phyloP scores from a whole-genome alignment of 2,888 invertebrate species.

The Melanargia galathea region DNA sequence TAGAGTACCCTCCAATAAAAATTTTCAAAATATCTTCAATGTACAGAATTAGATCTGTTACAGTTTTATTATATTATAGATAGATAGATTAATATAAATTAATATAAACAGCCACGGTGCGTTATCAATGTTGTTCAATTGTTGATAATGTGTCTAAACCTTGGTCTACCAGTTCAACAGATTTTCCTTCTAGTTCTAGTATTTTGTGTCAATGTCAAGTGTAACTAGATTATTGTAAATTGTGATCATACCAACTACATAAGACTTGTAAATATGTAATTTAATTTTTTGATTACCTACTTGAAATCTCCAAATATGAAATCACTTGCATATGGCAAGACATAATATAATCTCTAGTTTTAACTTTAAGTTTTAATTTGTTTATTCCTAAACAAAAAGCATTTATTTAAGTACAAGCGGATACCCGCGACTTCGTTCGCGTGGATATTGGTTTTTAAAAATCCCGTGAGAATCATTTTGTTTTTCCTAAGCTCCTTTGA shows the following conservation, averaged over 20 bases:
- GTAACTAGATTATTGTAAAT: conserved; percentile 42
- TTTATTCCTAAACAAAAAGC: no score
- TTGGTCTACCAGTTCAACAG: conserved; percentile 48
- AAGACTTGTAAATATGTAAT: not conserved
- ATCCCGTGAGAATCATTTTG: no score
- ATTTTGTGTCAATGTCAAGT: conserved; percentile 74
- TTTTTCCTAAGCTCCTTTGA: no score
- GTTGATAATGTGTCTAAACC: conserved; percentile 44
- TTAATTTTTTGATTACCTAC: not conserved
- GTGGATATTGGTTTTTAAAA: no score
- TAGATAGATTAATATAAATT: not conserved
- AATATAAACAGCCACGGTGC: conserved; percentile 30
- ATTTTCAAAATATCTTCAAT: no score
- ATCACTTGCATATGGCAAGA: not conserved
- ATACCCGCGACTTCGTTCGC: no score
- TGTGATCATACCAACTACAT: conserved; percentile 5
- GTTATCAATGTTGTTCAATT: conserved; percentile 42
- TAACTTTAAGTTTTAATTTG: no score
- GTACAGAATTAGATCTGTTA: no score
- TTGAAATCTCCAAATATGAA: not conserved
- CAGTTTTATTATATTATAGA: not conserved
- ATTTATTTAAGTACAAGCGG: no score
- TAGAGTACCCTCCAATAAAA: no score
- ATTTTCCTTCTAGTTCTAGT: conserved; percentile 66
- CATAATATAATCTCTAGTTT: no score